Evolutionary conservation across 2,113 vertebrate species (phyloP).

Genomic region (Campylorhamphus procurvoides): DNA sequence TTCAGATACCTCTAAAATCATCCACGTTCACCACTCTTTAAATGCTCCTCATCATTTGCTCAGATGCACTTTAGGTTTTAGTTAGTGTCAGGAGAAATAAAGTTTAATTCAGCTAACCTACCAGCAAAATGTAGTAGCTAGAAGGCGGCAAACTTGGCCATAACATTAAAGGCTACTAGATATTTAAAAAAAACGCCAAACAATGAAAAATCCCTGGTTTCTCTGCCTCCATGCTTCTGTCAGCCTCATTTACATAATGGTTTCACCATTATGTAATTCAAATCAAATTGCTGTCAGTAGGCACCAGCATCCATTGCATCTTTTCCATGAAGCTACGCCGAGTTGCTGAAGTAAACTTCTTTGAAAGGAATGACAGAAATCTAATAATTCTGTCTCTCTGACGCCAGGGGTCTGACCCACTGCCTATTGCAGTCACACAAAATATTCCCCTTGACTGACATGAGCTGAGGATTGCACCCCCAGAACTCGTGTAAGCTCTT

Average conservation of each 20-base stretch:
- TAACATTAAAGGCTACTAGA: background rate
- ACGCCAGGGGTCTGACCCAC: conserved; percentile 3
- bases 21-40: background rate
- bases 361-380: background rate
- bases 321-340: background rate
- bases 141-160: background rate
- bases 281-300: conserved; percentile 19
- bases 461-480: conserved; percentile 10
- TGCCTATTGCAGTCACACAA: background rate
- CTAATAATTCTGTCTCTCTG: background rate
- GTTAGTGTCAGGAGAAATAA: conserved; percentile 4
- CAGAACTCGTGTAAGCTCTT: conserved; percentile 29
- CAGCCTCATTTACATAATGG: conserved; percentile 56
- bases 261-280: conserved; percentile 58
- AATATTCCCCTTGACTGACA: background rate
- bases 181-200: background rate
- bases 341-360: background rate
- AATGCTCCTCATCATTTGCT: background rate
- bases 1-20: background rate
- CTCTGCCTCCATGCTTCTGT: background rate
- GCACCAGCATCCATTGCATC: conserved; percentile 11
- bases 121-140: background rate
- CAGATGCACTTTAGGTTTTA: background rate
- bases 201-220: background rate
- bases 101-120: background rate